phyloP scores from a whole-genome alignment of 2,113 vertebrate species.

The Anthoscopus minutus region DNA sequence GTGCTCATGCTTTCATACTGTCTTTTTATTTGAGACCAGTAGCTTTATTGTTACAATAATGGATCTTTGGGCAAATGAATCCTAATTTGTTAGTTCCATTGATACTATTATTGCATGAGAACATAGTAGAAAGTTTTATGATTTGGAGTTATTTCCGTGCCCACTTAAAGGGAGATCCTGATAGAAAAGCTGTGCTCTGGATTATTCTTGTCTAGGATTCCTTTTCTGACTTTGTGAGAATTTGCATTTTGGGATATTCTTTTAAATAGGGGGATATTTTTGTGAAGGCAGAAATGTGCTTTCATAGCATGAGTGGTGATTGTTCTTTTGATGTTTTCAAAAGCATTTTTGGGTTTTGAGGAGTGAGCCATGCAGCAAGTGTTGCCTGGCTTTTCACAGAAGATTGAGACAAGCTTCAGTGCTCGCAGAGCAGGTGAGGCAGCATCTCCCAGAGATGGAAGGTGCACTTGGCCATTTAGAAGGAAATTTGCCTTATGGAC shows the following conservation, averaged over 20 bases:
- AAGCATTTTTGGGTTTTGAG: background rate
- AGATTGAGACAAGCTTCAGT: background rate
- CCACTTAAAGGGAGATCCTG: background rate
- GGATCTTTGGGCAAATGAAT: background rate
- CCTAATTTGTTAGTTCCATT: background rate
- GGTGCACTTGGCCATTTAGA: background rate
- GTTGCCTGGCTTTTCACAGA: background rate
- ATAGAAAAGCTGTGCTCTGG: background rate
- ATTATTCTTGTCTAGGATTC: background rate
- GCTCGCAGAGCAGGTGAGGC: background rate
- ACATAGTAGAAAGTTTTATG: background rate
- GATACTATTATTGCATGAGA: background rate
- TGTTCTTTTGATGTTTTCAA: background rate
- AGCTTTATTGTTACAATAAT: background rate
- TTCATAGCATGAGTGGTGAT: background rate
- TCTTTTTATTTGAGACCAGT: background rate
- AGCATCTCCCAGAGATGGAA: background rate
- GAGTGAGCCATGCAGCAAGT: background rate
- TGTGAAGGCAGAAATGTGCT: background rate
- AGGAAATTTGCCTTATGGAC: accelerated
- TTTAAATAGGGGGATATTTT: background rate
- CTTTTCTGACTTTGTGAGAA: background rate
- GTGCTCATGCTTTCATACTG: background rate
- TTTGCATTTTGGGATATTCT: background rate
- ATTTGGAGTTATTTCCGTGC: background rate